A percentile compares a stretch with the other conserved stretches of the same genome.
phyloP scores from a whole-genome alignment of 2,888 invertebrate species.

The Drosophila differens region DNA sequence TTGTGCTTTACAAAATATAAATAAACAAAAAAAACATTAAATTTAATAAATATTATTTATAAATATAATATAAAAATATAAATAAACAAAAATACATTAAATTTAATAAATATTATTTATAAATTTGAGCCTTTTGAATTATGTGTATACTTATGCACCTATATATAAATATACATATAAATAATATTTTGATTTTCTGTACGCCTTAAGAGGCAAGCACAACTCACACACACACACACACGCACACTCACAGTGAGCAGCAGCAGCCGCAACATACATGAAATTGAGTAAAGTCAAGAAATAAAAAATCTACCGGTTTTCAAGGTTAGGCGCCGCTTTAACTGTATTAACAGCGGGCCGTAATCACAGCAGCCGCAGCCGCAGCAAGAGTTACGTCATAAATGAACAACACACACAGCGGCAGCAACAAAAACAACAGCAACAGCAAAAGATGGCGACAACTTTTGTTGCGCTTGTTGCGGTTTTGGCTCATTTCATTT shows the following conservation, averaged over 20 bases:
- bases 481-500: slow-evolving; percentile 80
- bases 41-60: slow-evolving; percentile 16
- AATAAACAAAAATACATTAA: not conserved
- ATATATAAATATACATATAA: slow-evolving; percentile 15
- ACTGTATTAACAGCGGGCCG: slow-evolving; percentile 78
- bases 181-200: slow-evolving; percentile 26
- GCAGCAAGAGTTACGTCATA: slow-evolving; percentile 80
- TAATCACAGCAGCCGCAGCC: slow-evolving; percentile 71
- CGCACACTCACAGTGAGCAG: slow-evolving; percentile 26
- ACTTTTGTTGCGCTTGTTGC: slow-evolving; percentile 66
- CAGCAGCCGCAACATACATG: slow-evolving; percentile 36
- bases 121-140: not conserved
- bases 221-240: slow-evolving; percentile 32
- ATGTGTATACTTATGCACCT: slow-evolving; percentile 7
- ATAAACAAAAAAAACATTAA: not conserved
- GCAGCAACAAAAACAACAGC: slow-evolving; percentile 32
- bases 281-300: slow-evolving; percentile 61
- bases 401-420: slow-evolving; percentile 57
- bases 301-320: slow-evolving; percentile 76
- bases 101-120: slow-evolving; percentile 16
- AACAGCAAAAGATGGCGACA: slow-evolving; percentile 53
- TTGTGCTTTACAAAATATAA: not conserved
- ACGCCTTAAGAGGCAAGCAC: slow-evolving; percentile 52
- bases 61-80: not conserved
- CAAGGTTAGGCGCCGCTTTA: slow-evolving; percentile 78